Evolutionary conservation across 1,140 invertebrate genomes (phyloP), one percentile per base, ranked within the genome.

Genomic region (Hormaphis cornu): DNA sequence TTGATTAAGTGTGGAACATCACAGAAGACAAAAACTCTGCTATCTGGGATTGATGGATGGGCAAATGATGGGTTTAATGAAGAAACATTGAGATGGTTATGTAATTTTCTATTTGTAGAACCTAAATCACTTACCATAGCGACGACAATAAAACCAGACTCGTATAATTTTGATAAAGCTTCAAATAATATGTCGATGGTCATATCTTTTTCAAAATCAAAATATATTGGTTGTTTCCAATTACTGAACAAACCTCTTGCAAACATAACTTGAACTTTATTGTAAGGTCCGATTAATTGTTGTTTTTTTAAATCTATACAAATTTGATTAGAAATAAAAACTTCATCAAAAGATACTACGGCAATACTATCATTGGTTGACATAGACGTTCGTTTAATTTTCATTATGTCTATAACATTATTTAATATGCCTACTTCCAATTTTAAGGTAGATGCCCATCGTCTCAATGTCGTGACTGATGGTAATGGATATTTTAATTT

Each of bases 341-440:
- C 35, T 35, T 58, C 54, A 35, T 58, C 54, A 58, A 37, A 58
- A n/a, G 30, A 58, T 35, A 58, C 16, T 12, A 58, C 28, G n/a
- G 30, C 35, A 4, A 58, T 26, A 16, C 18, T 52, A 0, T 52
- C 24, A 10, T 0, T 9, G 10, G 22, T 22, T 14, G 22, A n/a
- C 48, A 52, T 28, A 52, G 22, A 24, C 26, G 22, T 22, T 24
- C 9, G 26, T 28, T 52, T 52, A 24, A 20, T 18, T 52, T 52
- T 52, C 6, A 52, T 12, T 16, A 52, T 12, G 26, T 20, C 10
- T 10, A 52, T 24, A 26, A 52, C 24, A 26, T 52, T 22, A 16
- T 52, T 22, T 24, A 52, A 26, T 12, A 52, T 26, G 9, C 50
- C 50, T 8, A 14, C 22, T 12, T 24, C 22, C 22, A 52, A 52